phyloP scores from a whole-genome alignment of 2,888 invertebrate species.

The Machimus atricapillus region DNA sequence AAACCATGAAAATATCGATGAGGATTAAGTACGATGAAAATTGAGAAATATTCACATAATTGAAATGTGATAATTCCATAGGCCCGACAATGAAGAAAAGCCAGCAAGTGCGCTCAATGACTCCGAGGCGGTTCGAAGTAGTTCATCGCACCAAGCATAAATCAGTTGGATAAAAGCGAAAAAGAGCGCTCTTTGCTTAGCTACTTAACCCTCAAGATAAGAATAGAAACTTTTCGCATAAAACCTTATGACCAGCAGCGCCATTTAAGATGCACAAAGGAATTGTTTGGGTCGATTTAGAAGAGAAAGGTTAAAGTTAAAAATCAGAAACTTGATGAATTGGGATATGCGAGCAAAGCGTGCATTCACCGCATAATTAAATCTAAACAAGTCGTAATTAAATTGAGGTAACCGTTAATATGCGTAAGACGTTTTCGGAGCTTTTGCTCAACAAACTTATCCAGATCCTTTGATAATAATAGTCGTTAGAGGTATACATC shows the following conservation, averaged over 20 bases:
- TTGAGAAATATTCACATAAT: neutral
- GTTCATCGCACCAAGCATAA: neutral
- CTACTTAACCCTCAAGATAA: neutral
- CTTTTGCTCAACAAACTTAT: neutral
- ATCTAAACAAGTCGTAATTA: constrained; percentile 32
- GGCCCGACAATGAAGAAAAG: neutral
- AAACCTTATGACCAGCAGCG: neutral
- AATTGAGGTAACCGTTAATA: neutral
- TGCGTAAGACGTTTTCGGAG: neutral
- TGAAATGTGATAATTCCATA: neutral
- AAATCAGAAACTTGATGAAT: neutral
- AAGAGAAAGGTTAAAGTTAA: neutral
- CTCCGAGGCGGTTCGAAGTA: neutral
- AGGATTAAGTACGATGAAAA: neutral
- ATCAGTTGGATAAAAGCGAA: neutral
- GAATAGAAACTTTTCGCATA: neutral
- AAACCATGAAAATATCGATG: neutral
- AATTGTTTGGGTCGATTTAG: neutral
- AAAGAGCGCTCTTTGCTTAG: neutral
- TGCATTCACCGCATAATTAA: constrained; percentile 3
- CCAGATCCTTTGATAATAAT: neutral
- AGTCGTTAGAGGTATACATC: neutral
- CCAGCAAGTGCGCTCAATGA: neutral
- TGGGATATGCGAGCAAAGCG: neutral
- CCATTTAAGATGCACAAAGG: neutral